Evolutionary conservation across 2,797 vertebrate species (phyloP), one percentile per base, ranked within the genome.

Genomic region (Phoebastria nigripes): DNA sequence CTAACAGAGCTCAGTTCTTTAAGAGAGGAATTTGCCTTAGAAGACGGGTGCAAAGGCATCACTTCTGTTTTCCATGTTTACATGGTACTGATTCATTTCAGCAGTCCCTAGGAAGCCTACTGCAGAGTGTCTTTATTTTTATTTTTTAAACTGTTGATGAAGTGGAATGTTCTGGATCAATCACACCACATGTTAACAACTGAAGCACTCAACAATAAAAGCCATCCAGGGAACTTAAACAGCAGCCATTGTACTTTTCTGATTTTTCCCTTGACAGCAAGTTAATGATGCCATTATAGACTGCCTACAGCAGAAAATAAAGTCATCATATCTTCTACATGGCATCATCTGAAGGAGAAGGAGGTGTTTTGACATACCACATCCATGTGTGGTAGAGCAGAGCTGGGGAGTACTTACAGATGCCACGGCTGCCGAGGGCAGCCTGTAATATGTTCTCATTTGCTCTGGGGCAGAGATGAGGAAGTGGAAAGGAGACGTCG

Each of bases 41-140:
- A 89, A 93, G 62, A 77, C 0, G 33, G 31, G 69, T 86, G 78
- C 82, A 90, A 91, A 88, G 63, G 69, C 61, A 83, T 56, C 37
- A 33, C 84, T 96, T 94, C 67, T 94, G 83, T 90, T 85, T 96
- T 89, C 54, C 87, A 41, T 95, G 91, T 94, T 93, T 96, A 87
- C 76, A 54, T 58, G 89, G 65, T 79, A 81, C 79, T 91, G 91
- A 93, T 90, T 94, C 73, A 76, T 92, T 95, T 92, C 85, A 91
- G 35, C 87, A 91, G 73, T 62, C 89, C 82, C 85, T 54, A 47
- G 89, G 87, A 94, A 93, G 80, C 80, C 79, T 93, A 51, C 70
- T 93, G 77, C 71, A 90, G 54, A 91, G 90, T 79, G 80, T 49
- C 80, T 93, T 93, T 63, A 74, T 82, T 96, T 94, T 94, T 91